Evolutionary conservation across 2,888 invertebrate genomes (phyloP), one percentile per base, ranked within the genome.

Genomic region (Sericinus montela): DNA sequence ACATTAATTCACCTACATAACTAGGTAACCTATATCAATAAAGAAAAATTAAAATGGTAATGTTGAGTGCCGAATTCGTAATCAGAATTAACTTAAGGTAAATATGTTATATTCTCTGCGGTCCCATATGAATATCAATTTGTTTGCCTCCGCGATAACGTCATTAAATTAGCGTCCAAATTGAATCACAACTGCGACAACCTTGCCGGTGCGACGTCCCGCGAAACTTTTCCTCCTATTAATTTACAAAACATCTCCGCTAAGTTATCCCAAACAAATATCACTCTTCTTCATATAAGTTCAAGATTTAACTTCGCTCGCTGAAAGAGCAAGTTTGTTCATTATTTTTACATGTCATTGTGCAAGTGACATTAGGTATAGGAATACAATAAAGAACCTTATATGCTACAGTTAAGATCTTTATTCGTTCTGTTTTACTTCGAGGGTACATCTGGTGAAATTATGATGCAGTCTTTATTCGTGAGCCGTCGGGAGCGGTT

Each of bases 381-480:
- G 60, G 58, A 56, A 63, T 59, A 63, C 66, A 54, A 81, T 80
- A 79, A 69, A 63, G 65, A 64, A 80, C 84, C 69, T 60, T 84
- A 77, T 59, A 50, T 32, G 63, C 47, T 44, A 45, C 68, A 57
- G 62, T 73, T 82, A 82, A 73, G 73, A 71, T 75, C 55, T 70
- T 59, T 67, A 73, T 80, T 84, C 60, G 64, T 64, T 68, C 63
- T 70, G 60, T 62, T 65, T 40, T 41, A 45, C 54, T 50, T 62
- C 65, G 67, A 75, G 84, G 83, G 83, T 82, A 81, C 85, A 81
- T 87, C 86, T 85, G 84, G 84, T 87, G 83, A 84, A 88, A 88
- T 88, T 88, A 88, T 87, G 88, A 88, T 88, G 87, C 88, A 87
- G 87, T 87, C 87, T 87, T 87, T 88, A 88, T 86, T 85, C 81